Conservation (phyloP, 2,113 vertebrate genomes). For the Carlito syrichta region DNA sequence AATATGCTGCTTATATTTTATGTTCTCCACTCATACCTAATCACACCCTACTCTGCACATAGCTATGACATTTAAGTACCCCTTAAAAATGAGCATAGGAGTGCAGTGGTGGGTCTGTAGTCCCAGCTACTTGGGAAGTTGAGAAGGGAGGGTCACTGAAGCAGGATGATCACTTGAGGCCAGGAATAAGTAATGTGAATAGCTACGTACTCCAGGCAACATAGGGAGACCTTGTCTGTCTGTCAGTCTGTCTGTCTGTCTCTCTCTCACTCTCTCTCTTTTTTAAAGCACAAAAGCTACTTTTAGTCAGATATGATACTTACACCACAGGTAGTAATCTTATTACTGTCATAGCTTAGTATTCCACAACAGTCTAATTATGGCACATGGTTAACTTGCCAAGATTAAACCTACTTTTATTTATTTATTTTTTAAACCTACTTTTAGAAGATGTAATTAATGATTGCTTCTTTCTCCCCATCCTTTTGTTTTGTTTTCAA, state of each 20-base stretch:
- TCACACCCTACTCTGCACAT: background rate
- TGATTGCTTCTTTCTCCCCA: background rate
- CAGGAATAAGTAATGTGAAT: background rate
- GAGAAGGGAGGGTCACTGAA: background rate
- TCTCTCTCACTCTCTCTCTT: too few relatives aligned
- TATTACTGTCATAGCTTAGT: background rate
- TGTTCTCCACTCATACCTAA: background rate
- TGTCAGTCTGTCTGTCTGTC: too few relatives aligned
- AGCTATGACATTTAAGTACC: background rate
- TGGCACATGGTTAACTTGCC: background rate
- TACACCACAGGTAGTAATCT: background rate
- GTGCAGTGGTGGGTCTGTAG: background rate
- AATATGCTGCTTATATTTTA: background rate
- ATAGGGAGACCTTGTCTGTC: background rate
- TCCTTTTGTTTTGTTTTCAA: background rate
- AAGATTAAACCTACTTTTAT: background rate
- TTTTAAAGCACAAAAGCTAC: background rate
- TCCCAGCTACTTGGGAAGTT: background rate
- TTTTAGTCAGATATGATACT: background rate
- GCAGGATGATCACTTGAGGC: background rate
- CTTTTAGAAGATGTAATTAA: background rate
- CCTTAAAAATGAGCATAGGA: background rate
- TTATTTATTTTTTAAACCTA: too few relatives aligned
- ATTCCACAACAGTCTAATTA: background rate
- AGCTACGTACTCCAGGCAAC: background rate